phyloP scores from a whole-genome alignment of 2,888 invertebrate genomes.

The Nysson spinosus region DNA sequence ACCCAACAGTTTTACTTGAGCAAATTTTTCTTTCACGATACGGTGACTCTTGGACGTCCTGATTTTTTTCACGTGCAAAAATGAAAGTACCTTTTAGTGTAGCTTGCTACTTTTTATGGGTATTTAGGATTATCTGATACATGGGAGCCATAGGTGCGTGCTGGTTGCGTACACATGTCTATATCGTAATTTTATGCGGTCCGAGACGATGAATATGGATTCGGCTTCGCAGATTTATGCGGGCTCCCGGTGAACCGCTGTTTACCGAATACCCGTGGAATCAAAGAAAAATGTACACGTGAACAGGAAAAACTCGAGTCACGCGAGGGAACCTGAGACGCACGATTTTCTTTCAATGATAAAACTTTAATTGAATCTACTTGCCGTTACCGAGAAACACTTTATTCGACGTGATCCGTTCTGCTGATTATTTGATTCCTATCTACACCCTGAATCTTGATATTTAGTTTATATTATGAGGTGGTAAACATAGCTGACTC shows the following conservation, averaged over 20 bases:
- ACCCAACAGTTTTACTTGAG: too few species aligned
- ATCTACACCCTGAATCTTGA: too few species aligned
- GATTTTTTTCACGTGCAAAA: too few species aligned
- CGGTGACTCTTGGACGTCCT: too few species aligned
- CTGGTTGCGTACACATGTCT: slow-evolving; percentile 41
- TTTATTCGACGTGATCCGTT: too few species aligned
- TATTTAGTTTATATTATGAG: too few species aligned
- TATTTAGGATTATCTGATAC: slow-evolving; percentile 49
- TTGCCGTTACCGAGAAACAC: background rate
- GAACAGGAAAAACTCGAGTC: slow-evolving; percentile 26
- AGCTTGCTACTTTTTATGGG: too few species aligned
- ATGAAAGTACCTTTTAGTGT: too few species aligned
- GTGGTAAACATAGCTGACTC: too few species aligned
- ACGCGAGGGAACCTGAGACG: slow-evolving; percentile 15
- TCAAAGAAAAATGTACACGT: slow-evolving; percentile 49
- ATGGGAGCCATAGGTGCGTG: slow-evolving; percentile 18
- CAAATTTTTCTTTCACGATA: too few species aligned
- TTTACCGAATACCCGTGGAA: slow-evolving; percentile 51
- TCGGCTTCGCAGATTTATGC: slow-evolving; percentile 57
- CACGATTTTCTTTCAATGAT: slow-evolving; percentile 1
- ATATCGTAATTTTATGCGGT: slow-evolving; percentile 75
- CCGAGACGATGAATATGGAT: slow-evolving; percentile 75
- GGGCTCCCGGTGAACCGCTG: slow-evolving; percentile 36
- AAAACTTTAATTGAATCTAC: slow-evolving; percentile 4
- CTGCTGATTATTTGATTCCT: too few species aligned